phyloP scores from a whole-genome alignment of 2,113 vertebrate genomes.

The Cavia aperea region DNA sequence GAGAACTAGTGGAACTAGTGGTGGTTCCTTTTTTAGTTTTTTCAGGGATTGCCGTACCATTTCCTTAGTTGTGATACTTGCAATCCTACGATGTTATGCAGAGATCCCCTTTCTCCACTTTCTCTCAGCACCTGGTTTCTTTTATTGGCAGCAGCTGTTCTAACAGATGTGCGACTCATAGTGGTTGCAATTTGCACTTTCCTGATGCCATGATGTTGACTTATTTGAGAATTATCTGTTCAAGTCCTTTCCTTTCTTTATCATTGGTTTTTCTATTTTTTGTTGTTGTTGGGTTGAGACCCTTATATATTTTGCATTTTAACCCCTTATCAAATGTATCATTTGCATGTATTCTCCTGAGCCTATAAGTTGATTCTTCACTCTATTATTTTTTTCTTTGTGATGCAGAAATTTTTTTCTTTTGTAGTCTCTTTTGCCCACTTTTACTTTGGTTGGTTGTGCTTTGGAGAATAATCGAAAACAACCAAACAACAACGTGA shows the following conservation, averaged over 20 bases:
- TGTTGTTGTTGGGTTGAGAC: background rate
- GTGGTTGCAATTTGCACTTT: background rate
- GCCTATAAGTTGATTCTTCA: background rate
- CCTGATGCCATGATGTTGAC: background rate
- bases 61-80: background rate
- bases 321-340: background rate
- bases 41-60: background rate
- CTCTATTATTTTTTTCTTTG: background rate
- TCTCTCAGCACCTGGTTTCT: background rate
- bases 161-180: background rate
- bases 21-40: background rate
- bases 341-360: no score
- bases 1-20: background rate
- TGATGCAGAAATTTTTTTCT: background rate
- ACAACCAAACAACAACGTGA: background rate
- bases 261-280: background rate
- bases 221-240: background rate
- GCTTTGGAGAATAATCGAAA: background rate
- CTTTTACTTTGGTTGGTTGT: background rate
- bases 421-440: background rate
- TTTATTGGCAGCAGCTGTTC: background rate
- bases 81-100: fast-evolving
- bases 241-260: background rate
- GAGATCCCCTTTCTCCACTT: background rate
- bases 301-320: background rate